Evolutionary conservation across 2,797 vertebrate species (phyloP).

Genomic region (Gymnothorax javanicus): DNA sequence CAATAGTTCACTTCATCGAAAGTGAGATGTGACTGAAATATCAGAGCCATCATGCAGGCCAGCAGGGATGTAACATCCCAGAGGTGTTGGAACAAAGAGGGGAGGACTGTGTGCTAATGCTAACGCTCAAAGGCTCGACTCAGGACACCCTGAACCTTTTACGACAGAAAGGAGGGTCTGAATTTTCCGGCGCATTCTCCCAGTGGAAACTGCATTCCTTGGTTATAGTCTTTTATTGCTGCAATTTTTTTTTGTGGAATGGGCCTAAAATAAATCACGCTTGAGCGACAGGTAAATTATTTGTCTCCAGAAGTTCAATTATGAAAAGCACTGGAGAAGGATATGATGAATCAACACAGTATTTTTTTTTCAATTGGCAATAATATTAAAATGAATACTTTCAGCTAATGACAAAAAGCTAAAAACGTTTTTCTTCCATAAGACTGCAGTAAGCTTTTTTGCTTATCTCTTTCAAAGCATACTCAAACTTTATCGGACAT

Average conservation of each 20-base stretch:
- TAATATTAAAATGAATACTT: not conserved
- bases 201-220: not conserved
- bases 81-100: slow-evolving; percentile 21
- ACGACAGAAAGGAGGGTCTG: not conserved
- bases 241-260: not conserved
- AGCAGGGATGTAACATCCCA: slow-evolving; percentile 4
- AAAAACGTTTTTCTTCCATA: not conserved
- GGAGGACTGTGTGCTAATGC: slow-evolving; percentile 29
- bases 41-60: slow-evolving; percentile 39
- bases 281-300: not conserved
- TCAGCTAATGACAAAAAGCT: not conserved
- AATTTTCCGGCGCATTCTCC: not conserved
- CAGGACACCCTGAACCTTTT: not conserved
- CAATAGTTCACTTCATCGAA: too few relatives aligned
- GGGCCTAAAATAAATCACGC: not conserved
- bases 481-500: slow-evolving; percentile 39
- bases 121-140: slow-evolving; percentile 25
- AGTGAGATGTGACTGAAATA: slow-evolving; percentile 47
- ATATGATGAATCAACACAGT: not conserved
- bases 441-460: not conserved
- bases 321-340: not conserved
- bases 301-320: not conserved
- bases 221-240: not conserved
- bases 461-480: not conserved
- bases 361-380: not conserved